These are phyloP conservation scores for Dicerorhinus sumatrensis DNA, from an alignment of 2,113 vertebrate species.

Conservation along the genomic window DNA sequence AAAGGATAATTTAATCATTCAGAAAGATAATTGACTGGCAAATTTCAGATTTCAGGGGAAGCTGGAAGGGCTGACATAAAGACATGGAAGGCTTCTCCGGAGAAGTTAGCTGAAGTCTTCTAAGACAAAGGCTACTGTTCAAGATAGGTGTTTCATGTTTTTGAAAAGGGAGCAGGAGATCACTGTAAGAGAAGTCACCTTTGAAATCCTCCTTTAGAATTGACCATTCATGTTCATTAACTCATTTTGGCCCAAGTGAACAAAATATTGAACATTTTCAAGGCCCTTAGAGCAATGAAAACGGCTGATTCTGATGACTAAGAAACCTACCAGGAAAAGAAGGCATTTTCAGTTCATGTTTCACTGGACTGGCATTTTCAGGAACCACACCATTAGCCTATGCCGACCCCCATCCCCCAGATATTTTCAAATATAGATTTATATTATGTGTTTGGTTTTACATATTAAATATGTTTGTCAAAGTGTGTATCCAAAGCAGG, in stretches of 20 bases:
- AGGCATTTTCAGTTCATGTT: not conserved
- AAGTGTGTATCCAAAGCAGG: not conserved
- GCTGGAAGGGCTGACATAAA: not conserved
- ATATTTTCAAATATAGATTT: constrained; percentile 49
- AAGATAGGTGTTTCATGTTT: not conserved
- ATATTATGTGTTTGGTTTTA: constrained; percentile 15
- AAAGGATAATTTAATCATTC: not conserved
- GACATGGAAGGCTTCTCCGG: not conserved
- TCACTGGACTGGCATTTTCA: not conserved
- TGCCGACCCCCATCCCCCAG: fast-evolving
- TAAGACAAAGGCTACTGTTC: not conserved
- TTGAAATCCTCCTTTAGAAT: not conserved
- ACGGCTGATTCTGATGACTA: not conserved
- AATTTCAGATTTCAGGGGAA: not conserved
- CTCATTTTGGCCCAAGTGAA: not conserved
- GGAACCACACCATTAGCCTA: not conserved
- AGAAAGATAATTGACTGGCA: not conserved
- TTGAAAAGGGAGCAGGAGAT: not conserved
- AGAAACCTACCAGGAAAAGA: not conserved
- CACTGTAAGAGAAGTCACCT: not conserved
- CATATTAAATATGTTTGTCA: not conserved
- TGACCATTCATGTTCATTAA: not conserved
- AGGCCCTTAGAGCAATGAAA: not conserved
- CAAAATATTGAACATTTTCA: not conserved
- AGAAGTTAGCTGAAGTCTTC: not conserved